Conservation (phyloP, 2,113 vertebrate genomes). For the Agelaius phoeniceus region DNA sequence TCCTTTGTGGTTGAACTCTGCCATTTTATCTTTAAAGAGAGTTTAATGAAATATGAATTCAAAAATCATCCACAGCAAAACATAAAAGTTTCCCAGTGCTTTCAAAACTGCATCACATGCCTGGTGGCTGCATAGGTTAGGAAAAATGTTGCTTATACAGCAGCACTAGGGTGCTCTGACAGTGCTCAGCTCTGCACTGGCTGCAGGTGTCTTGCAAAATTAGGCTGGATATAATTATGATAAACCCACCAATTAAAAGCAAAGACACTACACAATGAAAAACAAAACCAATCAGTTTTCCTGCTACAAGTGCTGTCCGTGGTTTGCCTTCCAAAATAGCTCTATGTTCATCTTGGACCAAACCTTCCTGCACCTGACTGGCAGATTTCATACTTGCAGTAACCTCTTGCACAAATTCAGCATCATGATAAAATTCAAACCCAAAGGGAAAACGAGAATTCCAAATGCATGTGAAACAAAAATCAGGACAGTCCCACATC, state of each 20-base stretch:
- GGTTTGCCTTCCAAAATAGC: neutral
- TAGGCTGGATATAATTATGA: neutral
- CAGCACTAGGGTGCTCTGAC: neutral
- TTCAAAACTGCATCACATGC: neutral
- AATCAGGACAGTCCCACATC: neutral
- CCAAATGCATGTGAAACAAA: neutral
- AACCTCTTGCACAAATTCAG: neutral
- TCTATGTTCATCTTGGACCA: neutral
- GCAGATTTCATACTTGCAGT: neutral
- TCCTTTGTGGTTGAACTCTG: neutral
- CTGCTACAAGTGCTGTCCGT: neutral
- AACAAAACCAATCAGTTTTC: neutral
- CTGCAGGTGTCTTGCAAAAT: neutral
- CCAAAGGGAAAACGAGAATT: neutral
- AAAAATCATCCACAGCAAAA: neutral
- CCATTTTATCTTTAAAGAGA: neutral
- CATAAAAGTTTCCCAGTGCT: neutral
- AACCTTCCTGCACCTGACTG: neutral
- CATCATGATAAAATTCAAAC: neutral
- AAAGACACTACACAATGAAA: neutral
- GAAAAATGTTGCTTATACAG: conserved; percentile 18
- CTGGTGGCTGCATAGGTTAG: neutral
- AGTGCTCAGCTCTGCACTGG: neutral
- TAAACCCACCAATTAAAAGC: neutral
- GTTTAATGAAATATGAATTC: neutral